A percentile compares a stretch with the other conserved stretches of the same genome.
These are phyloP conservation scores for Telenomus remus DNA, from an alignment of 1,140 invertebrate genomes.

Conservation along the genomic window DNA sequence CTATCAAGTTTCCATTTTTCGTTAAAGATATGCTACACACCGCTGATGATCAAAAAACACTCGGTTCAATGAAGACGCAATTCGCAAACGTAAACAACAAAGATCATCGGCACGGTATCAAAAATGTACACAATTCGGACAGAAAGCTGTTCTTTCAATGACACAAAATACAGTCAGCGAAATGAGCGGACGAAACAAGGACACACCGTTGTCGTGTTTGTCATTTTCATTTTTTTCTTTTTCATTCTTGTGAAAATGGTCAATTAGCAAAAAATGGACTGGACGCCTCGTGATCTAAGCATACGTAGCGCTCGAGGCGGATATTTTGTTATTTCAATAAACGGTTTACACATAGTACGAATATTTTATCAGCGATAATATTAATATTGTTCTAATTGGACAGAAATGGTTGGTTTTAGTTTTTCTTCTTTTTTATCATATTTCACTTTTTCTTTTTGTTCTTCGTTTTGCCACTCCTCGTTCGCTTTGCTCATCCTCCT, in stretches of 20 bases:
- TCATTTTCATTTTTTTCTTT: too few species aligned
- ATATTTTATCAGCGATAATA: constrained; percentile 67
- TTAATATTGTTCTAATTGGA: constrained; percentile 74
- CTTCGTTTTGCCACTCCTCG: background rate
- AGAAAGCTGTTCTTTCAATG: background rate
- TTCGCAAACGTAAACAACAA: constrained; percentile 2
- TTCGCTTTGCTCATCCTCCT: constrained; percentile 3
- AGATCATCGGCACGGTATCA: constrained; percentile 10
- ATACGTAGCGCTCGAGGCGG: constrained; percentile 58
- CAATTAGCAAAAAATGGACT: constrained; percentile 65
- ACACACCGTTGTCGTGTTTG: constrained; percentile 58
- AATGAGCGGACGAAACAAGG: constrained; percentile 38
- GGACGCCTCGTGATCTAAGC: constrained; percentile 30
- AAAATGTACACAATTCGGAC: constrained; percentile 1
- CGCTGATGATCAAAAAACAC: constrained; percentile 19
- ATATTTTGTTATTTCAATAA: constrained; percentile 64
- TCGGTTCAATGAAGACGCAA: background rate
- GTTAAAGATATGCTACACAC: constrained; percentile 28
- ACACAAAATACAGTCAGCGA: constrained; percentile 4
- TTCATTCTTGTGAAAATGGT: constrained; percentile 54
- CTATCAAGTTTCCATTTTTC: constrained; percentile 14
- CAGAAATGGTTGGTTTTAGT: constrained; percentile 64
- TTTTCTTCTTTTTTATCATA: constrained; percentile 51
- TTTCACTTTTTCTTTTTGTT: too few species aligned
- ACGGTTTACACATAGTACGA: constrained; percentile 69